Conservation (phyloP, 1,140 invertebrate species). For the Planococcus citri region DNA sequence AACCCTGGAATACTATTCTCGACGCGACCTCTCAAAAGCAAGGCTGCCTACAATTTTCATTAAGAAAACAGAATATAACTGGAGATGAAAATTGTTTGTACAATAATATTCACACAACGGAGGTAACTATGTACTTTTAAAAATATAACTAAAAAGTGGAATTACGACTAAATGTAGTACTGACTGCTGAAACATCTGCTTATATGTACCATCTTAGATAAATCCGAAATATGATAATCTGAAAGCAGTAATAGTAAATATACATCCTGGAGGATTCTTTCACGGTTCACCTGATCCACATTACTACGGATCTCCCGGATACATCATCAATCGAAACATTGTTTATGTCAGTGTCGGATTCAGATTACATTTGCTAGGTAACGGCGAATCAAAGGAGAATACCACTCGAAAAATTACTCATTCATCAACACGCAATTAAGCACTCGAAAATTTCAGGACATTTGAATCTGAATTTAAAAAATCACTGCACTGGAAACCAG, state of each 20-base stretch:
- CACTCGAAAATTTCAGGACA: no score
- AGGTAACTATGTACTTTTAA: conserved; percentile 10
- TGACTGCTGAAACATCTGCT: no score
- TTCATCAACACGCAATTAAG: no score
- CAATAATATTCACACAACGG: conserved; percentile 24
- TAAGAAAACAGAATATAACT: background rate
- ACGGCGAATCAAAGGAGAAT: background rate
- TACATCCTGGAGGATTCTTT: conserved; percentile 12
- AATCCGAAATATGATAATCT: no score
- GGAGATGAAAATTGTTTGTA: conserved; percentile 27
- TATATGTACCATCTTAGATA: no score
- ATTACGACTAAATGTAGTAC: no score
- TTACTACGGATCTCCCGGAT: background rate
- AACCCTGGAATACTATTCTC: conserved; percentile 20
- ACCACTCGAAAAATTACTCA: no score
- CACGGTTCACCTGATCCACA: background rate
- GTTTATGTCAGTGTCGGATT: conserved; percentile 12
- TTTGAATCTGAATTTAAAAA: no score
- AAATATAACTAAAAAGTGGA: no score
- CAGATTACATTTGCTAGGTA: conserved; percentile 14
- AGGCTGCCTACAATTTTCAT: conserved; percentile 22
- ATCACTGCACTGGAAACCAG: conserved; percentile 64
- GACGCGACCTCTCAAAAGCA: conserved; percentile 23
- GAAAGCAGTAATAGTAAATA: conserved; percentile 10
- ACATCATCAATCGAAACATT: conserved; percentile 9